Conservation (phyloP, 2,888 invertebrate genomes). For the Plebejus melissa region DNA sequence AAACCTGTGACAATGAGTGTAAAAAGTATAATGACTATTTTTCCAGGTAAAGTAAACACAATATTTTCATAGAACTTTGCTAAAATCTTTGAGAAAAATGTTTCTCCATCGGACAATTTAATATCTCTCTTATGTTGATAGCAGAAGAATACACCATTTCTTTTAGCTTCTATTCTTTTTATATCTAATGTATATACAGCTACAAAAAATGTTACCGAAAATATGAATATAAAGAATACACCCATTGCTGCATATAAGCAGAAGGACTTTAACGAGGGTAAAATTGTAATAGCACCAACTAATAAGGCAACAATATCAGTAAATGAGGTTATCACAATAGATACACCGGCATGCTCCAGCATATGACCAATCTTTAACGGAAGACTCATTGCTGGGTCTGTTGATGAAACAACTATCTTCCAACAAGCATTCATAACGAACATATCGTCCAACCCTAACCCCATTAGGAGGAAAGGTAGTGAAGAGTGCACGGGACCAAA, state of each 20-base stretch:
- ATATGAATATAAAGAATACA: conserved; percentile 86
- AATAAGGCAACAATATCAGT: conserved; percentile 90
- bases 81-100: conserved; percentile 79
- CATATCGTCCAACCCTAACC: conserved; percentile 90
- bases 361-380: conserved; percentile 84
- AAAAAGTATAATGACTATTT: conserved; percentile 80
- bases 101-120: conserved; percentile 74
- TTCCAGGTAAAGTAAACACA: conserved; percentile 83
- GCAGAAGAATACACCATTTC: conserved; percentile 84
- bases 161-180: conserved; percentile 77
- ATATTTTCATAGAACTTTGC: conserved; percentile 80
- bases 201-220: conserved; percentile 89
- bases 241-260: conserved; percentile 89
- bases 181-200: conserved; percentile 87
- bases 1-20: conserved; percentile 80
- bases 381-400: conserved; percentile 70
- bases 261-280: conserved; percentile 89
- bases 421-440: conserved; percentile 90
- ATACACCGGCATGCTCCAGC: conserved; percentile 89
- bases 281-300: conserved; percentile 87
- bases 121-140: conserved; percentile 79
- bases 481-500: conserved; percentile 91
- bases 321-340: conserved; percentile 89
- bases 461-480: conserved; percentile 89
- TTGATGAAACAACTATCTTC: conserved; percentile 80